Base-by-base conservation (phyloP, 1,140 invertebrate species). In the Saxidomus purpurata region DNA sequence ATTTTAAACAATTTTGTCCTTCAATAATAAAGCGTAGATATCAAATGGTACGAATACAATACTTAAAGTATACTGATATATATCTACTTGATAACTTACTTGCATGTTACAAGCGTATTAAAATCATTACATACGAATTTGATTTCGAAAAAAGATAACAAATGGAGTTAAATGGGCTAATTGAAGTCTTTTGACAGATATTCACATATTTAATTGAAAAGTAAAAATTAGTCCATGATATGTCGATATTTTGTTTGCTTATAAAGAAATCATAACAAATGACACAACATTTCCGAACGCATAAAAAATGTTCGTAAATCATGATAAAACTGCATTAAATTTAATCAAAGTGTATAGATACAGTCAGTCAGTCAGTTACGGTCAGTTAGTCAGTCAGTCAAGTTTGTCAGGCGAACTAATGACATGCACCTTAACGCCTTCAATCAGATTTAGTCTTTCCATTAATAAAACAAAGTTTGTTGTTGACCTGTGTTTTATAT, bases 11-110 rank as follows among this genome's bases (percentile, higher is more conserved):
- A 71, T 38, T 36, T 15, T 71, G 36, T 36, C 67, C 67, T 71
- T 71, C 67, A 28, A 34, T 38, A 38, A 71, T 22, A 71, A 8
- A 71, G 38, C 28, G 2, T 38, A 63, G 59, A 71, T 71, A 71
- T 38, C 67, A 4, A 38, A 71, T 71, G 67, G 36, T 71, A 38
- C 67, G 28, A 63, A 38, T 36, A 17, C 67, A 1, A 1, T 38
- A 38, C 38, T 71, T 71, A 71, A 71, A 71, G 36, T 38, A n/a
- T n/a, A 71, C 28, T 71, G 67, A 71, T 71, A 31, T 71, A 71
- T 71, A 38, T 71, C 36, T 28, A 71, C 34, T 71, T 71, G 67
- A 71, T 71, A 71, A 71, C 67, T 19, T 9, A 40, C 11, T 71
- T 71, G 67, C 67, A 71, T 71, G 67, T 71, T 28, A 71, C 11